Conservation (phyloP, 2,888 invertebrate species). For the Cosmopolites sordidus region DNA sequence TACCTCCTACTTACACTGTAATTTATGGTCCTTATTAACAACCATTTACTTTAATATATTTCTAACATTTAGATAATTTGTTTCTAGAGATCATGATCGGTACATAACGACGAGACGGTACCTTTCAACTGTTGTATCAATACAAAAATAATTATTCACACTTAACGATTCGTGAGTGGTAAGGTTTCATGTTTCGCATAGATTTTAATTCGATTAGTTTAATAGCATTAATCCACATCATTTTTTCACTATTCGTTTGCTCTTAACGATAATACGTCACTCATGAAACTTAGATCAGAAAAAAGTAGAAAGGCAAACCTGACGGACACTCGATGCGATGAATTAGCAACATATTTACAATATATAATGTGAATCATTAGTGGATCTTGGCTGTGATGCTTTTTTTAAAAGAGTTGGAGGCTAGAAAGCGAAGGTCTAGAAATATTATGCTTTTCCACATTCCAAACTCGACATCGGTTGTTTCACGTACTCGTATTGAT, state of each 20-base stretch:
- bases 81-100: neutral
- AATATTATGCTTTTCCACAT: too few relatives aligned
- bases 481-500: too few relatives aligned
- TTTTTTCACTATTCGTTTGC: neutral
- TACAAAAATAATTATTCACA: neutral
- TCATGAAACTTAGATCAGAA: neutral
- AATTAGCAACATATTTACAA: too few relatives aligned
- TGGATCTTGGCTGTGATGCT: too few relatives aligned
- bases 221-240: neutral
- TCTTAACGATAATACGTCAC: neutral
- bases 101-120: neutral
- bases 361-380: too few relatives aligned
- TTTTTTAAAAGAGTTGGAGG: too few relatives aligned
- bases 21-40: neutral
- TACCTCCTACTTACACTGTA: neutral
- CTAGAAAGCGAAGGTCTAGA: too few relatives aligned
- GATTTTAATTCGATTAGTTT: neutral
- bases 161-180: neutral
- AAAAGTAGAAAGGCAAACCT: too few relatives aligned
- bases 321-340: too few relatives aligned
- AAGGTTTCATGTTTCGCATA: neutral
- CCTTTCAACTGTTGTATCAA: neutral
- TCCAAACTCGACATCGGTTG: too few relatives aligned
- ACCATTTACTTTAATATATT: neutral
- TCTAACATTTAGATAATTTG: slow-evolving; percentile 1